phyloP scores from a whole-genome alignment of 2,113 vertebrate genomes.

The Ondatra zibethicus region DNA sequence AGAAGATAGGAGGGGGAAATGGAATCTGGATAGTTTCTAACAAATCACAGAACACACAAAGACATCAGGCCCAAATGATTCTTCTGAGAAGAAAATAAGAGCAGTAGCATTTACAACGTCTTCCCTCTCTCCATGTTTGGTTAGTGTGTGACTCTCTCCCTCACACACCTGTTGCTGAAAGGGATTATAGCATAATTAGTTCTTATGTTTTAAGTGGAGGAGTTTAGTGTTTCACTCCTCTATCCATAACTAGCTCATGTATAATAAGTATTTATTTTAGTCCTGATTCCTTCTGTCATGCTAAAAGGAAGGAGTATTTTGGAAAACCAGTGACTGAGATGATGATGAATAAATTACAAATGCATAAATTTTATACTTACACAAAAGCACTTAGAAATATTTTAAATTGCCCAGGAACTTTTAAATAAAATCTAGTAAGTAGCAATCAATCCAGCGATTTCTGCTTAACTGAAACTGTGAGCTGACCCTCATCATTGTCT shows the following conservation, averaged over 20 bases:
- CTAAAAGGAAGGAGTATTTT: constrained; percentile 17
- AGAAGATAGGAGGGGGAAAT: neutral
- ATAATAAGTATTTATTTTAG: constrained; percentile 37
- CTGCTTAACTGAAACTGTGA: neutral
- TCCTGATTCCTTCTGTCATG: neutral
- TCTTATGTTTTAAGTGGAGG: neutral
- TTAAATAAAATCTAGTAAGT: neutral
- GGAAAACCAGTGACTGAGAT: neutral
- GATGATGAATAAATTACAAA: neutral
- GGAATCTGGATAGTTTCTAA: neutral
- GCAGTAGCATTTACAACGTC: accelerated
- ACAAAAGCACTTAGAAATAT: neutral
- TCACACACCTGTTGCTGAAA: neutral
- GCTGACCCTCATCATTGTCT: neutral
- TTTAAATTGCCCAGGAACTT: neutral
- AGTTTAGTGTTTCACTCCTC: neutral
- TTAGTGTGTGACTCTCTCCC: neutral
- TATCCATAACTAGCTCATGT: neutral
- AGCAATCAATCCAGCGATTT: neutral
- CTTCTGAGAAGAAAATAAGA: neutral
- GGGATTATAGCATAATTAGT: neutral
- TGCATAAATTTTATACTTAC: neutral
- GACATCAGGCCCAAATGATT: neutral
- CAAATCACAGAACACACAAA: neutral
- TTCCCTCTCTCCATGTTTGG: neutral